phyloP scores from a whole-genome alignment of 2,888 invertebrate species.

The Halictus ligatus region DNA sequence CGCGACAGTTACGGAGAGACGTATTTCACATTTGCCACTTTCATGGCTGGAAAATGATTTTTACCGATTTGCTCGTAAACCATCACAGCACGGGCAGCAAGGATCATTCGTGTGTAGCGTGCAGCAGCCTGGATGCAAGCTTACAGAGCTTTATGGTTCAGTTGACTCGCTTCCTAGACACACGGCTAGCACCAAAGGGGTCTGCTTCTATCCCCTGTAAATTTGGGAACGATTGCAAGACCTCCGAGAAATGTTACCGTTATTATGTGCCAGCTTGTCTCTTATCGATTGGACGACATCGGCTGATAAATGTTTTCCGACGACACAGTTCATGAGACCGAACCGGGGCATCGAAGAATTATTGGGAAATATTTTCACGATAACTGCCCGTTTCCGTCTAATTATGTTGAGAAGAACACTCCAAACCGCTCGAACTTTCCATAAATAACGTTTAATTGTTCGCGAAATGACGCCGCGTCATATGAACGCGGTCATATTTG shows the following conservation, averaged over 20 bases:
- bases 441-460: conserved; percentile 44
- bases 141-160: conserved; percentile 55
- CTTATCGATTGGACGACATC: conserved; percentile 40
- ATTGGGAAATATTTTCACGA: conserved; percentile 13
- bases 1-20: no score
- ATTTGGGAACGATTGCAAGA: conserved; percentile 46
- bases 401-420: conserved; percentile 11
- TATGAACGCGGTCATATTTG: background rate
- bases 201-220: conserved; percentile 38
- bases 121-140: conserved; percentile 22
- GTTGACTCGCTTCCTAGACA: conserved; percentile 27
- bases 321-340: conserved; percentile 17
- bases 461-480: background rate
- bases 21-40: no score
- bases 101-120: no score
- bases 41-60: no score
- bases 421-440: background rate
- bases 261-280: background rate
- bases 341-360: conserved; percentile 5
- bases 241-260: conserved; percentile 23
- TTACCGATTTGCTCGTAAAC: no score
- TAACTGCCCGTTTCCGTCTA: conserved; percentile 15
- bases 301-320: conserved; percentile 34
- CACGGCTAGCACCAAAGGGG: conserved; percentile 28
- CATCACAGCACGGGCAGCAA: no score